A percentile compares a stretch with the other conserved stretches of the same genome.
Conservation (phyloP, 2,113 vertebrate species). For the Chrysochloris asiatica region DNA sequence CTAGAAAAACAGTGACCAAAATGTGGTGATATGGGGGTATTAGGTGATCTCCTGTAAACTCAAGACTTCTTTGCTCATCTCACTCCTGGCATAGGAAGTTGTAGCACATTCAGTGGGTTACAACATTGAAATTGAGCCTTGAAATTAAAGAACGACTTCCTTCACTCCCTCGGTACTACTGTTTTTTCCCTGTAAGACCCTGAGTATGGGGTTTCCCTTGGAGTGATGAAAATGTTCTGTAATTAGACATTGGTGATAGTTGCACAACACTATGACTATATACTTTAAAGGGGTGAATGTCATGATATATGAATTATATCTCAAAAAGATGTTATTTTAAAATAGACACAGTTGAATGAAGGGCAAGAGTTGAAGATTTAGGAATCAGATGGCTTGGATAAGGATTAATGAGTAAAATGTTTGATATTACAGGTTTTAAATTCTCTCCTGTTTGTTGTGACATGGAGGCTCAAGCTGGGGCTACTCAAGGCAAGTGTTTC, state of each 20-base stretch:
- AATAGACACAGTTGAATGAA: background rate
- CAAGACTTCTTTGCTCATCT: background rate
- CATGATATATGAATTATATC: background rate
- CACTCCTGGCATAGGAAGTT: background rate
- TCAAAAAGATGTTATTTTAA: background rate
- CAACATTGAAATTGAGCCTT: conserved; percentile 23
- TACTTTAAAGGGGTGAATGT: background rate
- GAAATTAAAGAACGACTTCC: no score
- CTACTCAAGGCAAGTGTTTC: conserved; percentile 75
- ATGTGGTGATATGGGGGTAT: background rate
- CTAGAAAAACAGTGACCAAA: background rate
- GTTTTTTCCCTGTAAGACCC: background rate
- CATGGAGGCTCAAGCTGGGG: conserved; percentile 71
- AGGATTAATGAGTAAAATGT: conserved; percentile 50
- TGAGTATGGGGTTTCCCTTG: background rate
- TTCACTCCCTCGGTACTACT: no score
- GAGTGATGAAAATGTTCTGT: background rate
- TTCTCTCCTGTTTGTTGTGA: conserved; percentile 79
- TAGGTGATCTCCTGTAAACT: background rate
- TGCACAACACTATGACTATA: background rate
- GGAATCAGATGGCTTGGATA: conserved; percentile 1
- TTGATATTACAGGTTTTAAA: conserved; percentile 75
- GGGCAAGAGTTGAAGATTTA: conserved; percentile 16
- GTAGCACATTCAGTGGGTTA: background rate
- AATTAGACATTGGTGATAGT: background rate